Base-by-base conservation (phyloP, 2,888 invertebrate genomes). In the Caradrina kadenii region DNA sequence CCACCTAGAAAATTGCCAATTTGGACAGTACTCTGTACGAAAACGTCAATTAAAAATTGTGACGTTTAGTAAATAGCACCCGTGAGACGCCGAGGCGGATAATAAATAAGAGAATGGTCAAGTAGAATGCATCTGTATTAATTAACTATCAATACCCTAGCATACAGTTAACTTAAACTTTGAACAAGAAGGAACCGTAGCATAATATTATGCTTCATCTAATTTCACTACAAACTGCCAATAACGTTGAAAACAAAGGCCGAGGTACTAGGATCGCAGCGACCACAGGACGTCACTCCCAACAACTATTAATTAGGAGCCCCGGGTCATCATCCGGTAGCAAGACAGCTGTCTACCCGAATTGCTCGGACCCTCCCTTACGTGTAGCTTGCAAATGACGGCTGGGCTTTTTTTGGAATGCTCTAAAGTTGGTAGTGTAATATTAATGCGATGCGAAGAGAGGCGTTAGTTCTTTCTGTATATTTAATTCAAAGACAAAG, bases 261-360 rank as follows among this genome's bases (percentile, higher is more conserved):
- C 48, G 54, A 59, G 50, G 76, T 73, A 80, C 76, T 49, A 83
- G 71, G 66, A 48, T 59, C 68, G 72, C 82, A 82, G 76, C 56
- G 83, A 77, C 84, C 80, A 80, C 68, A 82, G 80, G 83, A 80
- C 80, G 87, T 88, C 87, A 85, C 82, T 82, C 79, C 86, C 86
- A 88, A 81, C 87, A 91, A 93, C 93, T 93, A 94, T 94, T 94
- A 94, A 93, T 94, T 94, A 94, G 89, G 91, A 88, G 90, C 92
- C 92, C 81, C 87, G 88, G 90, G 92, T 91, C 92, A 93, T 93
- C 92, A 91, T 91, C 90, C 84, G 79, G 84, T 79, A 85, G 86
- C 89, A 90, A 93, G 93, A 93, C 93, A 93, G 93, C 93, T 92
- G 93, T 92, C 93, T 86, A 83, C 87, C 84, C 86, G 81, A 83